Base-by-base conservation (phyloP, 2,113 vertebrate species). In the Carassius gibelio region DNA sequence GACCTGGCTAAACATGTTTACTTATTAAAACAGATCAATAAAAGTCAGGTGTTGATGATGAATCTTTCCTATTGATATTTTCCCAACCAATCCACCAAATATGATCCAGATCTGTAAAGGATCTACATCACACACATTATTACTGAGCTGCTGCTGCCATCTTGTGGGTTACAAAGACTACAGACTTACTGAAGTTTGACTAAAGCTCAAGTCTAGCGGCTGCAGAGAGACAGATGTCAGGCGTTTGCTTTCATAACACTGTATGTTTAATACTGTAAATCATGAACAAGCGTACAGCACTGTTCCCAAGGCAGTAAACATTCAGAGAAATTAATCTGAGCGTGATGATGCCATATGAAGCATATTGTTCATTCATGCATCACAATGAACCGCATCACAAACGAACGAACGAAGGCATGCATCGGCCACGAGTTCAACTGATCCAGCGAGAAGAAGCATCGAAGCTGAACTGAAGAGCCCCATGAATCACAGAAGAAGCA, bases 191-290 rank as follows among this genome's bases (percentile, higher is more conserved):
- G 9, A 45, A 45, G 42, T 45, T 45, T 42, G 6, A 7, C 42
- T 45, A 45, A 42, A 6, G 38, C 1, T 45, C 9, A 48, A 3
- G 45, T 48, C 45, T 11, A 11, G 3, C 13, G 30, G 1, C 13
- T 68, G 26, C 64, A 68, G 64, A 75, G 13, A 75, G 15, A 77
- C 17, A 77, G 17, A 77, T 13, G 38, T 34, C 19, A 38, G 26
- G 52, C 50, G 55, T 64, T 62, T 75, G 61, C 75, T 72, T 86
- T 57, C 85, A 82, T 62, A 55, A 55, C 17, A 55, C 14, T 15
- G 52, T 17, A 81, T 75, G 84, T 89, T 88, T 88, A 86, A 86
- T 89, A 34, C 34, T 61, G n/a, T 68, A 83, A 64, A 81, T 84
- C 83, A 81, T 66, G 57, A 78, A 82, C 72, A 84, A 86, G 61